These are phyloP conservation scores for Dendrolimus kikuchii DNA, from an alignment of 1,140 invertebrate genomes.

Conservation along the genomic window DNA sequence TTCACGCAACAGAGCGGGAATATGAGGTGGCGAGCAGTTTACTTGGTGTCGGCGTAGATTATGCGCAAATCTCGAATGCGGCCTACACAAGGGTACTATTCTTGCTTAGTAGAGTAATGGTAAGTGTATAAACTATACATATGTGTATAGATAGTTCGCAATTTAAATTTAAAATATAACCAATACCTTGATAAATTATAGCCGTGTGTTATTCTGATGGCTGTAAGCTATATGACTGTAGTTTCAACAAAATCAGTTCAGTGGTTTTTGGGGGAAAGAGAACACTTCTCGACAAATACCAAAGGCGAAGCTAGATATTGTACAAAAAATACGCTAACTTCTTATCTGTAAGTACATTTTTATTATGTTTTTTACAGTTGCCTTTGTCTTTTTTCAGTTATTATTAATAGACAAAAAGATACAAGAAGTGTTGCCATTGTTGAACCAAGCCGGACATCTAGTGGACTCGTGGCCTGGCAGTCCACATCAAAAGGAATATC, in stretches of 20 bases:
- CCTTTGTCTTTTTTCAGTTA: conserved; percentile 74
- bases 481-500: conserved; percentile 92
- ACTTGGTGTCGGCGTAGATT: conserved; percentile 94
- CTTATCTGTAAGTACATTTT: neutral
- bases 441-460: conserved; percentile 89
- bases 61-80: conserved; percentile 92
- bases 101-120: conserved; percentile 96
- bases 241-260: no score
- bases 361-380: conserved; percentile 7
- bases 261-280: no score
- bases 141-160: no score
- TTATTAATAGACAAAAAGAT: conserved; percentile 94
- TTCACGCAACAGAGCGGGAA: conserved; percentile 93
- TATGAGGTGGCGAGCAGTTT: conserved; percentile 91
- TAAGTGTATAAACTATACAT: conserved; percentile 54
- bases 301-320: no score
- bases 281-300: no score
- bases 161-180: no score
- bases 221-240: no score
- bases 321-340: no score
- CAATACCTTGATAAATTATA: no score
- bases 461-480: conserved; percentile 93
- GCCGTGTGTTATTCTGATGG: no score
- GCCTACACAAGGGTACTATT: conserved; percentile 95
- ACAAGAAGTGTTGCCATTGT: conserved; percentile 87